A percentile compares a stretch with the other conserved stretches of the same genome.
Conservation (phyloP, 2,113 vertebrate species). For the Paradisaea rubra region DNA sequence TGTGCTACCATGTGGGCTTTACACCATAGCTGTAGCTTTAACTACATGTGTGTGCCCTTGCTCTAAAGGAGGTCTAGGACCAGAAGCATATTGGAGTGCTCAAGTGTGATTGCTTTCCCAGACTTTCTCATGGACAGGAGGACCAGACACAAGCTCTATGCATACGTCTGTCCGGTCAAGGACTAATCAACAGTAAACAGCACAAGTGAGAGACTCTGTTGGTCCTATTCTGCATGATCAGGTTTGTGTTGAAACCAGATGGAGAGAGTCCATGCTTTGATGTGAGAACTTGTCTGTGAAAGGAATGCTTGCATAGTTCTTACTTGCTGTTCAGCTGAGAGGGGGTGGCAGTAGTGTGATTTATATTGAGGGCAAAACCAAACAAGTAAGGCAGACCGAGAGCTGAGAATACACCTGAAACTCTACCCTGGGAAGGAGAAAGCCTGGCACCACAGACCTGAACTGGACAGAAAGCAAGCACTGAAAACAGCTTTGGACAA, state of each 20-base stretch:
- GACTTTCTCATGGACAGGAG: not conserved
- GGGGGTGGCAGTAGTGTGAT: not conserved
- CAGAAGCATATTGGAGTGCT: not conserved
- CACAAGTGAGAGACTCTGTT: not conserved
- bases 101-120: conserved; percentile 18
- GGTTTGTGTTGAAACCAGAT: conserved; percentile 7
- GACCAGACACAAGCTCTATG: conserved; percentile 3
- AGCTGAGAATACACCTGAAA: not conserved
- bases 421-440: not conserved
- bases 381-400: not conserved
- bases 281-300: not conserved
- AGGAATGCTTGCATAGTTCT: not conserved
- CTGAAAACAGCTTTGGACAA: not conserved
- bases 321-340: not conserved
- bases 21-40: not conserved
- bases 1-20: not conserved
- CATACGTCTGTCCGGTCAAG: not conserved
- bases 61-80: not conserved
- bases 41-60: not conserved
- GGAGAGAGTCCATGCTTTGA: not conserved
- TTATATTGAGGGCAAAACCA: not conserved
- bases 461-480: not conserved
- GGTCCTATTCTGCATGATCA: not conserved
- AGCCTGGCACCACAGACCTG: not conserved
- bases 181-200: not conserved